phyloP scores from a whole-genome alignment of 2,888 invertebrate genomes.

The Macrophya annulata region DNA sequence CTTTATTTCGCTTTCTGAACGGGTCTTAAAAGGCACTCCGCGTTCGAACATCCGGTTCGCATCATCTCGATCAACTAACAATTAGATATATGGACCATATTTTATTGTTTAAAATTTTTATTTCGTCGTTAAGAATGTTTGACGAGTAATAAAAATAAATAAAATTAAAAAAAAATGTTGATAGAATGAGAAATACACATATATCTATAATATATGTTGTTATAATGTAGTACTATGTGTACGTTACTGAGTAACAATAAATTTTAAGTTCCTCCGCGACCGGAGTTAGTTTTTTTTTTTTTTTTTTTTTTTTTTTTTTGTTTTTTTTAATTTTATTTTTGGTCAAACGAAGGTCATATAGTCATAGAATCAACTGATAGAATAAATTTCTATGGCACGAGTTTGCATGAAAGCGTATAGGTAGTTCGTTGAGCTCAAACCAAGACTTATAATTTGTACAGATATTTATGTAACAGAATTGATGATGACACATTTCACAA shows the following conservation, averaged over 20 bases:
- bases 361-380: not conserved
- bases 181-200: not conserved
- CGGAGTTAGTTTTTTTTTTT: not conserved
- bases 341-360: conserved; percentile 10
- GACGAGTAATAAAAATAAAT: not conserved
- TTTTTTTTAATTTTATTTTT: too few relatives aligned
- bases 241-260: not conserved
- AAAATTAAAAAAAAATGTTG: not conserved
- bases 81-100: not conserved
- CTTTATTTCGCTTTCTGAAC: not conserved
- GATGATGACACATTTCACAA: not conserved
- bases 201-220: not conserved
- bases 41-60: conserved; percentile 3
- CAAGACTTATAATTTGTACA: not conserved
- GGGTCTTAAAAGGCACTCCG: conserved; percentile 1
- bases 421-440: not conserved
- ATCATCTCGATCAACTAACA: conserved; percentile 3
- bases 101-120: not conserved
- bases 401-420: not conserved
- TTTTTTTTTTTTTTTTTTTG: not conserved
- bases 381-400: not conserved
- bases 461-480: not conserved
- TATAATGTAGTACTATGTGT: not conserved
- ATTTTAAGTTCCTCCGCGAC: not conserved
- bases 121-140: not conserved